Evolutionary conservation across 2,888 invertebrate species (phyloP), one percentile per base, ranked within the genome.

Genomic region (Sphaerophoria taeniata): DNA sequence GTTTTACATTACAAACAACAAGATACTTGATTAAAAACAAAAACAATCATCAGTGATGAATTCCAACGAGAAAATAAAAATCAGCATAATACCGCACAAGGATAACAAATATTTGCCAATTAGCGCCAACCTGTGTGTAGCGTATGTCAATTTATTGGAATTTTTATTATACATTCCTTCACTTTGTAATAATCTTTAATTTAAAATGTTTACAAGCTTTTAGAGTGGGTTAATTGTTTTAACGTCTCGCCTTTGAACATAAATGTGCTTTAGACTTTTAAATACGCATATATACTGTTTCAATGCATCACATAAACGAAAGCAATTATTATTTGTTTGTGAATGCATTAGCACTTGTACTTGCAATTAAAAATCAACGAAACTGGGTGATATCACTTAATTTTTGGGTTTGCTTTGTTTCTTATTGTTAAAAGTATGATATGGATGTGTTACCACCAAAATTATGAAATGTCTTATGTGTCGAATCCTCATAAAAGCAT

Each of bases 71-170:
- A 11, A 31, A 31, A 31, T 65, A 51, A 61, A 45, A 53, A 55
- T 55, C 16, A 33, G 47, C 34, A 60, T 73, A 45, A 74, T 69
- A 74, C 61, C 70, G 39, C 49, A 70, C 80, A 80, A 80, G 74
- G 80, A 80, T 80, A 63, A 7, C 70, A 80, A 74, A 80, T 80
- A 80, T 80, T 80, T 80, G 49, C 70, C 80, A 80, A 80, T 80
- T 80, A 80, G 74, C 80, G 80, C 74, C 74, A 73, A 58, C 45
- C 55, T 80, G 61, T 80, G 58, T 74, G 79, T 45, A 47, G 60
- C 36, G 36, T 67, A 53, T 65, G 49, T 56, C 43, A 0, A 24
- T 24, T 24, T 49, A 34, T 65, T 31, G 61, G 75, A 49, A 63
- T 74, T 69, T 74, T 80, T 74, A 61, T 79, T 79, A 49, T 56